Evolutionary conservation across 2,888 invertebrate genomes (phyloP), one percentile per base, ranked within the genome.

Genomic region (Drosophila atripex): DNA sequence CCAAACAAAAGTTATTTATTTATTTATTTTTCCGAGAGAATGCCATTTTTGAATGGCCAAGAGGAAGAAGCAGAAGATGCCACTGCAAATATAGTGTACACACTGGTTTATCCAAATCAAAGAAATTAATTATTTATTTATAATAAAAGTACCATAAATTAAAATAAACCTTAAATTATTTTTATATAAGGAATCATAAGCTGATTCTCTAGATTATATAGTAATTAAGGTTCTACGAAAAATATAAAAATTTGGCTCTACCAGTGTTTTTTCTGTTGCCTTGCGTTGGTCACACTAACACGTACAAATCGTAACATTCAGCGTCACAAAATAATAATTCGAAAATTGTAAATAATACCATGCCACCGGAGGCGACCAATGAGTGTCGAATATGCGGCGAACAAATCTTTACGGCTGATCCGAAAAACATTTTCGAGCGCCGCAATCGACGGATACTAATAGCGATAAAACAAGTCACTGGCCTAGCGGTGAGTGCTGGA

Each of bases 301-400:
- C 35, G 32, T n/a, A 35, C n/a, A 35, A 28, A 2, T 35, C n/a
- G 7, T 35, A 35, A 35, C 35, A 35, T n/a, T 14, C n/a, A n/a
- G 35, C 35, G 35, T 35, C 35, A 35, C 35, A 35, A n/a, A 35
- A 35, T 35, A 35, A 14, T n/a, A 14, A n/a, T 35, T n/a, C 7
- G 6, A 7, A 35, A 35, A 7, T 5, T 32, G 6, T n/a, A 35
- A n/a, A n/a, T 6, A 35, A 4, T 35, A 35, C 7, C n/a, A 35
- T 35, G 35, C 35, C 35, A 3, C 35, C 35, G n/a, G 35, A 35
- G n/a, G n/a, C n/a, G 77, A 6, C 55, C 0, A 38, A 35, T 8
- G 12, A 55, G n/a, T 80, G 80, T 14, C 66, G 86, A 61, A 54
- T 52, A 28, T 80, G 86, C 49, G 63, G 63, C 3, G 86, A 83